Evolutionary conservation across 2,888 invertebrate genomes (phyloP), one percentile per base, ranked within the genome.

Genomic region (Napeogenes sylphis): DNA sequence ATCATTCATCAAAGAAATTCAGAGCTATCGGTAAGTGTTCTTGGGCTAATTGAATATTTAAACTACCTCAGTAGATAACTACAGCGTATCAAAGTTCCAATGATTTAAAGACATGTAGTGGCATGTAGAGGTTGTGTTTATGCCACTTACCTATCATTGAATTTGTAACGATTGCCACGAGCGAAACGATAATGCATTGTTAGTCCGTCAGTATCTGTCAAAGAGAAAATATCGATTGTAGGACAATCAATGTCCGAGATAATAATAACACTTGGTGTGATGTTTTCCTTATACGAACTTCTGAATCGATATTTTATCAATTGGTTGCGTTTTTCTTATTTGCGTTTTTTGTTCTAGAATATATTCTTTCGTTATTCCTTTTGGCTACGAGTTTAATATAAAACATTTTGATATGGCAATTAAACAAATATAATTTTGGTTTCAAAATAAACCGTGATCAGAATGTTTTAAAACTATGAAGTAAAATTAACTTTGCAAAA

Each of bases 141-240:
- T 12, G 13, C 38, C 54, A 51, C 47, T 61, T 42, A 33, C 13
- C 54, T 60, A 46, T 61, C 47, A 61, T 64, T 61, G 57, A 21
- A 62, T 58, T 54, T 54, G 57, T 51, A 30, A 51, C 21, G 51
- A 61, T 55, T 33, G 63, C 61, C 63, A 58, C 53, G 47, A 64
- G 57, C 55, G 57, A 61, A 58, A 53, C 45, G 35, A 55, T 64
- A 61, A 61, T 61, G 61, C 55, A 61, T 58, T 64, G 55, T 61
- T 54, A 64, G 54, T 60, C 42, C 33, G 61, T 64, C 63, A 33
- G 55, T 61, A 47, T 58, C 56, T 33, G n/a, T 32, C 14, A 45
- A 54, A 59, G 59, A 51, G 59, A 59, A 59, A 59, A 59, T 42
- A 59, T 51, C 14, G 45, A 54, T 59, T 54, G 54, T 45, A 59